phyloP scores from a whole-genome alignment of 2,797 vertebrate species.

The Amblyraja radiata region DNA sequence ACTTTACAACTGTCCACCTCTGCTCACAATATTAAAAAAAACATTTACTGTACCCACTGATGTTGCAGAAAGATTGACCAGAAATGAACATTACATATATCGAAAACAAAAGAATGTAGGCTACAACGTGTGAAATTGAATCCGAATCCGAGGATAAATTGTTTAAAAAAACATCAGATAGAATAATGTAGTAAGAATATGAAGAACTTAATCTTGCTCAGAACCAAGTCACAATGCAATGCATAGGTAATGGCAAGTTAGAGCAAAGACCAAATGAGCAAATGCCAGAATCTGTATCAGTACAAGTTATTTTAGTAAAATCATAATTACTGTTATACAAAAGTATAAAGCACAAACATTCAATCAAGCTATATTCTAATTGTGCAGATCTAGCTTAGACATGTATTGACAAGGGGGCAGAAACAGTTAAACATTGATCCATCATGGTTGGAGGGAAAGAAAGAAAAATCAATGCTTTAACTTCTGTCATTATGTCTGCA shows the following conservation, averaged over 20 bases:
- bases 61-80: neutral
- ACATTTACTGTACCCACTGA: neutral
- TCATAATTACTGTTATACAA: neutral
- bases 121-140: neutral
- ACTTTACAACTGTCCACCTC: neutral
- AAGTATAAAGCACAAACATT: neutral
- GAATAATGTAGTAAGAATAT: neutral
- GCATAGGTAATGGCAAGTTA: neutral
- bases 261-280: neutral
- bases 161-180: neutral
- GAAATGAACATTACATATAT: neutral
- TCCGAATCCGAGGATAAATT: too few species aligned
- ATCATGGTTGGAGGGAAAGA: neutral
- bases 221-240: neutral
- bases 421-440: neutral
- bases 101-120: neutral
- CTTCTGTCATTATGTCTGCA: neutral
- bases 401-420: neutral
- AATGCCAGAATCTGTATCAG: neutral
- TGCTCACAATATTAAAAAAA: neutral
- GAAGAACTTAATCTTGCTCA: neutral
- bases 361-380: neutral
- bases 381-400: neutral
- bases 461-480: neutral
- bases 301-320: neutral